These are phyloP conservation scores for Notodonta ziczac DNA, from an alignment of 2,888 invertebrate species.

Conservation along the genomic window DNA sequence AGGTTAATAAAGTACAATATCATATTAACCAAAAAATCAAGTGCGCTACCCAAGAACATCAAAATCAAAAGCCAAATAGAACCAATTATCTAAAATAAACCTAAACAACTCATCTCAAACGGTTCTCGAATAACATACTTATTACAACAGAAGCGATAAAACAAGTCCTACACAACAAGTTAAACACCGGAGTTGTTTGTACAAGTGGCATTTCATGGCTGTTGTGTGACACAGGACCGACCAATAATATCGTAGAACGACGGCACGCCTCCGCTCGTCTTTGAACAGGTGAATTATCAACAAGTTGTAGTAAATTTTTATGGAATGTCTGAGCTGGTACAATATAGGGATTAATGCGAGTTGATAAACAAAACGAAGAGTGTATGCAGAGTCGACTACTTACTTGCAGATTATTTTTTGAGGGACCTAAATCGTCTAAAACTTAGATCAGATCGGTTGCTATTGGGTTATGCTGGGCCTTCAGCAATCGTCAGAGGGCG, in stretches of 20 bases:
- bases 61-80: background rate
- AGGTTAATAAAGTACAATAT: too few relatives aligned
- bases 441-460: too few relatives aligned
- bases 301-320: constrained; percentile 8
- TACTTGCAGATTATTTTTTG: too few relatives aligned
- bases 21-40: too few relatives aligned
- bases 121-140: constrained; percentile 10
- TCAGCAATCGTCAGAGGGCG: too few relatives aligned
- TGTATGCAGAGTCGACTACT: too few relatives aligned
- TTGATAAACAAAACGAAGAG: too few relatives aligned
- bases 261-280: constrained; percentile 36
- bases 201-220: constrained; percentile 32
- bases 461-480: too few relatives aligned
- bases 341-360: too few relatives aligned
- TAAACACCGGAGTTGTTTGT: constrained; percentile 23
- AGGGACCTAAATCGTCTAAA: too few relatives aligned
- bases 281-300: constrained; percentile 33
- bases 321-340: background rate
- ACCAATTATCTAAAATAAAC: background rate
- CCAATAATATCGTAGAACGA: constrained; percentile 32
- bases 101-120: background rate
- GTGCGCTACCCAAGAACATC: background rate
- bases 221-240: constrained; percentile 21
- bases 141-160: constrained; percentile 10
- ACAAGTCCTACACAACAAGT: constrained; percentile 9